Evolutionary conservation across 2,797 vertebrate species (phyloP).

Genomic region (Protosalanx chinensis): DNA sequence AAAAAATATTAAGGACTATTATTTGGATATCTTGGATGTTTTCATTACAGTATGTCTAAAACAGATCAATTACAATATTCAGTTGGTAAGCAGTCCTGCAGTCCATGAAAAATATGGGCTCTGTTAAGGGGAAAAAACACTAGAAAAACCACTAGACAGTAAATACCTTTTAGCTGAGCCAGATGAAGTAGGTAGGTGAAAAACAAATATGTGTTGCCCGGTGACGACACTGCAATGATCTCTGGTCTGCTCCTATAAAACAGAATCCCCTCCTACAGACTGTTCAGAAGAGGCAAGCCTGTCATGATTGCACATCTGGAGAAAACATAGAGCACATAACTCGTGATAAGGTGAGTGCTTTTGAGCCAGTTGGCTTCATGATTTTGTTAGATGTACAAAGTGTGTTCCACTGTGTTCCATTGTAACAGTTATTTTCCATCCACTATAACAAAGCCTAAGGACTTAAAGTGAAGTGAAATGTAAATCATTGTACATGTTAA

Average conservation of each 20-base stretch:
- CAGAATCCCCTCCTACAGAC: slow-evolving; percentile 21
- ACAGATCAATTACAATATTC: neutral
- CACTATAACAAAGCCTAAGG: neutral
- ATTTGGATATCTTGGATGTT: no score
- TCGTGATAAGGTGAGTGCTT: slow-evolving; percentile 37
- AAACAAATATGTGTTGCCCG: slow-evolving; percentile 19
- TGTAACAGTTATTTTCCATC: neutral
- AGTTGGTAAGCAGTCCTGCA: neutral
- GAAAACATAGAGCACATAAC: slow-evolving; percentile 18
- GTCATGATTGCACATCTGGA: slow-evolving; percentile 13
- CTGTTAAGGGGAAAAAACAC: neutral
- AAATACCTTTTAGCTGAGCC: slow-evolving; percentile 24
- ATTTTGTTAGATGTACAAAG: neutral
- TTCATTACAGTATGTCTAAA: neutral
- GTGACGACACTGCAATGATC: slow-evolving; percentile 43
- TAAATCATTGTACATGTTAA: neutral
- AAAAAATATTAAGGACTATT: no score
- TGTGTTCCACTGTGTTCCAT: neutral
- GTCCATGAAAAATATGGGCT: slow-evolving; percentile 4
- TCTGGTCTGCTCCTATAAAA: slow-evolving; percentile 45
- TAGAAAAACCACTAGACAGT: neutral
- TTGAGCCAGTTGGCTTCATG: neutral
- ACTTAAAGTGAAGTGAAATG: neutral
- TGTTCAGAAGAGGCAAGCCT: slow-evolving; percentile 17
- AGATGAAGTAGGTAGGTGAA: slow-evolving; percentile 19